phyloP scores from a whole-genome alignment of 2,113 vertebrate genomes.

The Tragulus kanchil region DNA sequence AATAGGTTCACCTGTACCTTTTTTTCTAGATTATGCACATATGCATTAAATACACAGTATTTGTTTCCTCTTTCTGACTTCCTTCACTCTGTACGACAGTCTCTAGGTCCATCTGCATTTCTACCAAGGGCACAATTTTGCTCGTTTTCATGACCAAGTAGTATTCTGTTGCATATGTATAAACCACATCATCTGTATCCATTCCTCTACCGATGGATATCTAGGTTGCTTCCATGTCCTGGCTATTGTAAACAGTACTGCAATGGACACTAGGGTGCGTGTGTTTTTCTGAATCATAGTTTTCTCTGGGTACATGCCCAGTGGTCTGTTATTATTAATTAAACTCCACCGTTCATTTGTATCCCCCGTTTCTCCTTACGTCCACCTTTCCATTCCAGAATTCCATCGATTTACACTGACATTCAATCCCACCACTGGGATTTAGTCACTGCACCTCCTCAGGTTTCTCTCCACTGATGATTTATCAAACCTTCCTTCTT shows the following conservation, averaged over 20 bases:
- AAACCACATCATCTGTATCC: not conserved
- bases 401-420: not conserved
- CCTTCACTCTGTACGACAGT: not conserved
- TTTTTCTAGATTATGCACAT: not conserved
- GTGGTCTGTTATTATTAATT: too few relatives aligned
- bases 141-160: not conserved
- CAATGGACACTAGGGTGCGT: not conserved
- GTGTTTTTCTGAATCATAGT: not conserved
- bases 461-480: not conserved
- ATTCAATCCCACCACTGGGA: too few relatives aligned
- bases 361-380: not conserved
- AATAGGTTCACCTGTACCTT: not conserved
- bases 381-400: not conserved
- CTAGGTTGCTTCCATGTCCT: not conserved
- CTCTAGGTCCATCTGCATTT: not conserved
- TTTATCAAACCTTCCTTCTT: not conserved
- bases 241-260: not conserved
- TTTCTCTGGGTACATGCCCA: not conserved
- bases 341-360: not conserved
- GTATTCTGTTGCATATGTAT: not conserved
- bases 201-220: not conserved
- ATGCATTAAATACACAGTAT: not conserved
- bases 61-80: not conserved
- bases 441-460: rapidly evolving
- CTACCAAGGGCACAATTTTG: not conserved